Base-by-base conservation (phyloP, 1,140 invertebrate species). In the Hydropsyche tenuis region DNA sequence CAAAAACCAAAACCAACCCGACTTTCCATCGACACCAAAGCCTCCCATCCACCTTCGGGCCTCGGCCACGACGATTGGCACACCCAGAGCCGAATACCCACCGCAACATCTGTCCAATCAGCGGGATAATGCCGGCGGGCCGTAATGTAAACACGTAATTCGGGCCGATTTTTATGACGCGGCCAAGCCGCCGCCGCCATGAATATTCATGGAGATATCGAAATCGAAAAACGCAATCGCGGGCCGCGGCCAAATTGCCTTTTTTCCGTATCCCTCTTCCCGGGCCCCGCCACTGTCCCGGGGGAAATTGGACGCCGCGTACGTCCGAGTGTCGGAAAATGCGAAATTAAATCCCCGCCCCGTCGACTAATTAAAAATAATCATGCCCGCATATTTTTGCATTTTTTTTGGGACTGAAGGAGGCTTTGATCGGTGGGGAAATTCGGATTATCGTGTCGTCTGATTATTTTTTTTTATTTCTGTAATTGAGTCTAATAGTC, bases 111-210 rank as follows among this genome's bases (percentile, higher is more conserved):
- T 27, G 48, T 56, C 42, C 66, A 69, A 69, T 69, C 66, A 69
- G 66, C 48, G 66, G 30, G 23, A 66, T 69, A 51, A 69, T 56
- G 48, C 66, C 20, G 12, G n/a, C 18, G 43, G 65, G 9, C 23
- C 20, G 69, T 62, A 70, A 70, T 70, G 69, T 70, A 70, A 70
- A 70, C 69, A 70, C 69, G 69, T 70, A 70, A 70, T 70, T 60
- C 53, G 14, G 45, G 37, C 63, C 48, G 69, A 56, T 70, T 70
- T 70, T 70, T 70, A 70, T 70, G 69, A 62, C 69, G 30, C 18
- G 45, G 4, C 20, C 37, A n/a, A n/a, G n/a, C n/a, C n/a, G n/a
- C n/a, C n/a, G n/a, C n/a, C n/a, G n/a, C 69, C 22, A 70, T 70
- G 69, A 70, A 70, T 70, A 70, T 70, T 70, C 69, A 70, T 60